Conservation (phyloP, 2,797 vertebrate species). For the Valencia hispanica region DNA sequence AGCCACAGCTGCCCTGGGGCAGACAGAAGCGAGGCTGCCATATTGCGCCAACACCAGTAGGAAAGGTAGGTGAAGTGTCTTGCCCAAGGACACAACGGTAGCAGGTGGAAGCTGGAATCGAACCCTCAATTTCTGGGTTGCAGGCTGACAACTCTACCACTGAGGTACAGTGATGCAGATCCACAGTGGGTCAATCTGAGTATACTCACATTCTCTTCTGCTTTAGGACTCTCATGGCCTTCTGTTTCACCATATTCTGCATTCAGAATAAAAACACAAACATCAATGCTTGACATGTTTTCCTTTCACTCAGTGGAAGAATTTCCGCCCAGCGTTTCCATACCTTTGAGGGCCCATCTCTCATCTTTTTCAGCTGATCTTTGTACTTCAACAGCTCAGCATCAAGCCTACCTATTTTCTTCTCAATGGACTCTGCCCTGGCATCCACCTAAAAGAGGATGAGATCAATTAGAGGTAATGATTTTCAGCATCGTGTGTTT, state of each 20-base stretch:
- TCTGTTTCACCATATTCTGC: conserved; percentile 98
- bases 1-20: no score
- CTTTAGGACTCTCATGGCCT: conserved; percentile 95
- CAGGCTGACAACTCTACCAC: no score
- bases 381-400: conserved; percentile 95
- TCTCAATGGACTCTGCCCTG: conserved; percentile 94
- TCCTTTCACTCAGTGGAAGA: neutral
- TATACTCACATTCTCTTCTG: conserved; percentile 98
- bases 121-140: no score
- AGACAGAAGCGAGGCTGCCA: no score
- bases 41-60: no score
- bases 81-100: no score
- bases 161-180: neutral
- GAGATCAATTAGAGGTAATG: conserved; percentile 6
- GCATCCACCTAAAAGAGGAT: conserved; percentile 87
- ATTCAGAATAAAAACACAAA: conserved; percentile 33
- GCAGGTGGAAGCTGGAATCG: no score
- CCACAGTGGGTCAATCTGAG: neutral
- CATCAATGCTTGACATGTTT: neutral
- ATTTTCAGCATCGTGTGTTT: neutral
- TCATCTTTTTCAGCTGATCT: conserved; percentile 99
- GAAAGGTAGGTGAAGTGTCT: no score
- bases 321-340: conserved; percentile 2
- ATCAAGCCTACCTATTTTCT: conserved; percentile 94
- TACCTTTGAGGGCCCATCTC: conserved; percentile 97